Evolutionary conservation across 2,113 vertebrate genomes (phyloP).

Genomic region (Ictidomys tridecemlineatus): DNA sequence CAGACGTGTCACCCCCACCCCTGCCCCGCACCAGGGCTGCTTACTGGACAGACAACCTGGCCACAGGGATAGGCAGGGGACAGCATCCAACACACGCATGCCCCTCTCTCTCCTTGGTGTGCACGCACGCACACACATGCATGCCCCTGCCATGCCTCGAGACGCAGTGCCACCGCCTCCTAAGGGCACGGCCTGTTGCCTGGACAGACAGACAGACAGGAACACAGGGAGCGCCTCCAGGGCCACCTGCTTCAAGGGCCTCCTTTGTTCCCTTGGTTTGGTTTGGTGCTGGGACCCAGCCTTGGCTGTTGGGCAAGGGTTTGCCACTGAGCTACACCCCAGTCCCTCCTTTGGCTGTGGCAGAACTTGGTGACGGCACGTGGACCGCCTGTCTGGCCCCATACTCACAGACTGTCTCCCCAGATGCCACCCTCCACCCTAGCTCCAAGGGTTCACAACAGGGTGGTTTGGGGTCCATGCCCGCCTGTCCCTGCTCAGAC

Average conservation of each 20-base stretch:
- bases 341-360: not conserved
- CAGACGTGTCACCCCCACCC: not conserved
- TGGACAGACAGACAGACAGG: not conserved
- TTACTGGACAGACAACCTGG: not conserved
- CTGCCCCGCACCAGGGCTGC: not conserved
- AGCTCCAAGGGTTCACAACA: not conserved
- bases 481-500: not conserved
- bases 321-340: not conserved
- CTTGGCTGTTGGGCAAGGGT: not conserved
- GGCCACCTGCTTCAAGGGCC: not conserved
- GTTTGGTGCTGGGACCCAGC: no score
- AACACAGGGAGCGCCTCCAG: not conserved
- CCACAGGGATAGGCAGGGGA: not conserved
- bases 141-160: not conserved
- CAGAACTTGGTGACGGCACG: no score
- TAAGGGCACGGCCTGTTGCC: not conserved
- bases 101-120: not conserved
- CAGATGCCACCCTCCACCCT: rapidly evolving
- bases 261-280: not conserved
- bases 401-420: not conserved
- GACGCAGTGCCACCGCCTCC: not conserved
- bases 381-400: not conserved
- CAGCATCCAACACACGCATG: no score
- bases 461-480: rapidly evolving
- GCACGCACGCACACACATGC: not conserved